Conservation (phyloP, 2,113 vertebrate genomes). For the Thomomys bottae region DNA sequence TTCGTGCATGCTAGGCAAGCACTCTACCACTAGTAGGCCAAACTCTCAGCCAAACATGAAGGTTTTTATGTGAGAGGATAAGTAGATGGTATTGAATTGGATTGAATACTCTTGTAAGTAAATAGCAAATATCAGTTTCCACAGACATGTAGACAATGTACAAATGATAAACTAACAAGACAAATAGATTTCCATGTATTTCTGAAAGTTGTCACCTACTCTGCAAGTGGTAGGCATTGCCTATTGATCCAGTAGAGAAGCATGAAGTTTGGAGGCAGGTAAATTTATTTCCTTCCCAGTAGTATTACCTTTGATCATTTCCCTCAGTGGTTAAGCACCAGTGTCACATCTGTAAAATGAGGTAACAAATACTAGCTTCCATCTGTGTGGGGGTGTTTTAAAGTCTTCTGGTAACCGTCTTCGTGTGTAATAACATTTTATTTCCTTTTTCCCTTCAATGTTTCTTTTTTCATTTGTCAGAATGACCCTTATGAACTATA, state of each 20-base stretch:
- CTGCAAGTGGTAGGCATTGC: neutral
- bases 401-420: neutral
- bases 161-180: neutral
- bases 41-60: no score
- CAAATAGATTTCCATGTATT: neutral
- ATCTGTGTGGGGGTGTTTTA: neutral
- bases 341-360: slow-evolving; percentile 31
- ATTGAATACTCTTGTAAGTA: neutral
- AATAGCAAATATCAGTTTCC: neutral
- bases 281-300: neutral
- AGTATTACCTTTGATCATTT: neutral
- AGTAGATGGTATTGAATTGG: neutral
- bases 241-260: neutral
- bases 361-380: neutral
- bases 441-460: neutral
- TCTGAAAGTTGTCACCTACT: neutral
- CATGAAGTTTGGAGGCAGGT: neutral
- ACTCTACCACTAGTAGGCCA: no score
- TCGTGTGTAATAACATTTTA: neutral
- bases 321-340: neutral
- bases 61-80: neutral
- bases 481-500: neutral
- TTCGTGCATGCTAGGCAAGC: no score
- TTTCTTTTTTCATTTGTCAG: neutral
- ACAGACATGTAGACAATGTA: slow-evolving; percentile 23